A percentile compares a stretch with the other conserved stretches of the same genome.
Evolutionary conservation across 2,797 vertebrate genomes (phyloP).

Genomic region (Darevskia mixta): DNA sequence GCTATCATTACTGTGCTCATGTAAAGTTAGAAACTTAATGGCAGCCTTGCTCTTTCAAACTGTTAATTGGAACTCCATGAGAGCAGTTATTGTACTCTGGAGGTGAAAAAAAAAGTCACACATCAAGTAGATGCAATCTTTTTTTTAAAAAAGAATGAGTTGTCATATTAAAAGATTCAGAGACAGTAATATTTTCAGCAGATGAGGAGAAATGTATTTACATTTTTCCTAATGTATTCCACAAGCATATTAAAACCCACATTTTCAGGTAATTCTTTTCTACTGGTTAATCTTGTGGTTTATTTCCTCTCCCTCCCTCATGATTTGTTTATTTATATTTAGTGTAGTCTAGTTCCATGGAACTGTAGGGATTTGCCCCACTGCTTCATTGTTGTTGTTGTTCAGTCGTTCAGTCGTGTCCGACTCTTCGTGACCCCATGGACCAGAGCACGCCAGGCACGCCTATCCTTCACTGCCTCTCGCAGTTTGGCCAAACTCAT

Average conservation of each 20-base stretch:
- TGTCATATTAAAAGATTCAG: constrained; percentile 46
- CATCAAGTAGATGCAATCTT: constrained; percentile 21
- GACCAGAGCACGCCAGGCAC: too few species aligned
- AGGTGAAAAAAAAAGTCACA: constrained; percentile 41
- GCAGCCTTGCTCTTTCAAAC: constrained; percentile 45
- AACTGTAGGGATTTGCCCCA: not conserved
- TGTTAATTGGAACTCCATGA: constrained; percentile 41
- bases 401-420: too few species aligned
- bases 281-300: not conserved
- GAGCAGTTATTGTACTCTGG: constrained; percentile 7
- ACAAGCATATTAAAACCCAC: not conserved
- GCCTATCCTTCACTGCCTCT: too few species aligned
- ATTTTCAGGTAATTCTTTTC: not conserved
- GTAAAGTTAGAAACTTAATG: constrained; percentile 14
- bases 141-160: constrained; percentile 23
- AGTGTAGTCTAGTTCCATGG: not conserved
- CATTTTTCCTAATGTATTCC: constrained; percentile 6
- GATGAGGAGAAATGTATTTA: constrained; percentile 11
- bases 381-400: too few species aligned
- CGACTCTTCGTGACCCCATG: too few species aligned
- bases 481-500: too few species aligned
- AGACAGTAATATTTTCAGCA: constrained; percentile 25
- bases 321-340: not conserved
- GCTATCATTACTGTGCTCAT: not conserved
- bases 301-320: not conserved